phyloP scores from a whole-genome alignment of 1,140 invertebrate species.

The Akabosia matsudoensis region DNA sequence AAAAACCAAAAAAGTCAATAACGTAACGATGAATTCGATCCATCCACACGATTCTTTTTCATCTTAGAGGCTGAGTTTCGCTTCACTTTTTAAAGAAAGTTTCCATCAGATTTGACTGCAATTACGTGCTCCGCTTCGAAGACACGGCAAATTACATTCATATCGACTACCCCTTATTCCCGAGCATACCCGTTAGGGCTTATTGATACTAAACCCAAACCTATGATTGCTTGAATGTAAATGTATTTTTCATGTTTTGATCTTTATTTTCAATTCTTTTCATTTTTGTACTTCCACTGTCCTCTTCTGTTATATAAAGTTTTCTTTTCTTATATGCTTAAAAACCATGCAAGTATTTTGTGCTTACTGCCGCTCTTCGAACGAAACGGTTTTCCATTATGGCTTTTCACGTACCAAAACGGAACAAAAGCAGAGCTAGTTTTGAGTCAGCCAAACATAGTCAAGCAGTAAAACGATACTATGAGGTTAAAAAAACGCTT shows the following conservation, averaged over 20 bases:
- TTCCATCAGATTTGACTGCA: neutral
- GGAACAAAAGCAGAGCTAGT: too few species aligned
- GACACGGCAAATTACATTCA: neutral
- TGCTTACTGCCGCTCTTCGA: too few species aligned
- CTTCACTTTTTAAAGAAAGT: neutral
- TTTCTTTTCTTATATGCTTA: too few species aligned
- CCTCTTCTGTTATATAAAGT: neutral
- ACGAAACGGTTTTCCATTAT: too few species aligned
- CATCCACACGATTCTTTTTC: neutral
- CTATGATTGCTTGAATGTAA: neutral
- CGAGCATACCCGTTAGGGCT: neutral
- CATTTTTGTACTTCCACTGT: neutral
- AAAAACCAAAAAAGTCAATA: constrained; percentile 2
- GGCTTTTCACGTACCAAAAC: too few species aligned
- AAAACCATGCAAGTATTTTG: too few species aligned
- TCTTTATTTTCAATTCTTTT: neutral
- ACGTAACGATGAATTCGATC: too few species aligned
- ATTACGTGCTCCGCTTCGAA: neutral
- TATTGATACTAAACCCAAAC: too few species aligned
- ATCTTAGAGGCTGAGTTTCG: neutral
- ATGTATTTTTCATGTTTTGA: neutral
- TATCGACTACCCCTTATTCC: too few species aligned
- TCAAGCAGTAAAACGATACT: neutral
- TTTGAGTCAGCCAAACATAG: too few species aligned
- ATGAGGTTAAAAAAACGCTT: neutral